phyloP scores from a whole-genome alignment of 2,113 vertebrate genomes.

The Phalacrocorax pelagicus region DNA sequence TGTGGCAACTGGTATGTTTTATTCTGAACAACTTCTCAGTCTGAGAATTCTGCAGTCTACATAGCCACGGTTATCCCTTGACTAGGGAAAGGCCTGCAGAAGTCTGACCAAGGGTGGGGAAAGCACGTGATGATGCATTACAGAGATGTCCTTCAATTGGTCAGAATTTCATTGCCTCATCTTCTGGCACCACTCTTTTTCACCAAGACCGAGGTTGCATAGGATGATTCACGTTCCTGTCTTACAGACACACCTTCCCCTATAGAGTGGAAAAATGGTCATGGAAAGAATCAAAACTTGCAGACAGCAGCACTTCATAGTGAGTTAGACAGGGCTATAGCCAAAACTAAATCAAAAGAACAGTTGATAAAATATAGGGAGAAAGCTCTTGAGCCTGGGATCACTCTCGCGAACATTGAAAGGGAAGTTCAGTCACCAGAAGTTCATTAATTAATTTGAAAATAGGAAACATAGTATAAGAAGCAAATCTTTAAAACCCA shows the following conservation, averaged over 20 bases:
- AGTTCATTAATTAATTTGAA: background rate
- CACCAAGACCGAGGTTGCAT: background rate
- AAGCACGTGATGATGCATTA: background rate
- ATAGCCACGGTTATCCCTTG: fast-evolving
- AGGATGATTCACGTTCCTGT: background rate
- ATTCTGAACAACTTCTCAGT: background rate
- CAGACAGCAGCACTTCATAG: background rate
- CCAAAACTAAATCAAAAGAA: background rate
- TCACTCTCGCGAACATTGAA: background rate
- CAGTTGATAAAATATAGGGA: background rate
- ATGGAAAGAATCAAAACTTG: background rate
- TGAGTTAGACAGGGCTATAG: background rate
- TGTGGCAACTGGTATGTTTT: background rate
- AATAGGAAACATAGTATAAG: background rate
- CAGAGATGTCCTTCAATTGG: background rate
- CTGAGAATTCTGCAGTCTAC: background rate
- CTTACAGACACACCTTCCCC: background rate
- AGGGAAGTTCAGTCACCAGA: background rate
- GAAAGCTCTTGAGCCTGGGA: background rate
- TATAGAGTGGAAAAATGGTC: background rate
- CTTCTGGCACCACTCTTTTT: background rate
- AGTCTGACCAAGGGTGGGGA: background rate
- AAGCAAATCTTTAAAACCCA: background rate
- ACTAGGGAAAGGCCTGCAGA: background rate
- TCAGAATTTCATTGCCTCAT: background rate